Conservation (phyloP, 2,888 invertebrate species). For the Drosophila acutilabella region DNA sequence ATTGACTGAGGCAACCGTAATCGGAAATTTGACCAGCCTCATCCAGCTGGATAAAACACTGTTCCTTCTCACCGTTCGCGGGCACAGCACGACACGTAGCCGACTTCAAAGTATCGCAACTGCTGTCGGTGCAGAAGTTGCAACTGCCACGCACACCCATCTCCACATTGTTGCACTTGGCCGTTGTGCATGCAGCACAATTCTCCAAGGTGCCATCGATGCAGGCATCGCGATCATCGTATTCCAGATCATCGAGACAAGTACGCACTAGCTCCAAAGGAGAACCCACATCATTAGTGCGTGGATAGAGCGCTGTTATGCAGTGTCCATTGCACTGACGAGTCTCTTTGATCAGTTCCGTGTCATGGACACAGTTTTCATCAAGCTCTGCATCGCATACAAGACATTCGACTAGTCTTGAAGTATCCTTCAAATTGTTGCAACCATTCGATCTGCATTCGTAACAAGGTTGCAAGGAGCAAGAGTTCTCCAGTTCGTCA, state of each 20-base stretch:
- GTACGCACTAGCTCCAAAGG: constrained; percentile 73
- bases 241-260: constrained; percentile 81
- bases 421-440: constrained; percentile 62
- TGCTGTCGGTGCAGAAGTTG: constrained; percentile 68
- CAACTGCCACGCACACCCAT: constrained; percentile 74
- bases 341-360: constrained; percentile 51
- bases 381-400: constrained; percentile 70
- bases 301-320: constrained; percentile 80
- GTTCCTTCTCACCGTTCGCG: constrained; percentile 53
- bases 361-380: constrained; percentile 65
- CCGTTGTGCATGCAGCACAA: constrained; percentile 67
- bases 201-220: constrained; percentile 32
- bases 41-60: constrained; percentile 75
- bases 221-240: constrained; percentile 73
- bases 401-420: constrained; percentile 71
- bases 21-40: constrained; percentile 51
- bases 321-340: constrained; percentile 74
- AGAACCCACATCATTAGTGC: constrained; percentile 61
- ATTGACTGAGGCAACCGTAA: constrained; percentile 79
- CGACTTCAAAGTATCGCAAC: constrained; percentile 62
- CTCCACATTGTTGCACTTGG: constrained; percentile 67
- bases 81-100: constrained; percentile 68
- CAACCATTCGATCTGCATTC: constrained; percentile 81
- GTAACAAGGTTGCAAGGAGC: constrained; percentile 64
- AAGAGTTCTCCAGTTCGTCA: constrained; percentile 50